These are phyloP conservation scores for Dasypolia templi DNA, from an alignment of 2,888 invertebrate genomes.

Conservation along the genomic window DNA sequence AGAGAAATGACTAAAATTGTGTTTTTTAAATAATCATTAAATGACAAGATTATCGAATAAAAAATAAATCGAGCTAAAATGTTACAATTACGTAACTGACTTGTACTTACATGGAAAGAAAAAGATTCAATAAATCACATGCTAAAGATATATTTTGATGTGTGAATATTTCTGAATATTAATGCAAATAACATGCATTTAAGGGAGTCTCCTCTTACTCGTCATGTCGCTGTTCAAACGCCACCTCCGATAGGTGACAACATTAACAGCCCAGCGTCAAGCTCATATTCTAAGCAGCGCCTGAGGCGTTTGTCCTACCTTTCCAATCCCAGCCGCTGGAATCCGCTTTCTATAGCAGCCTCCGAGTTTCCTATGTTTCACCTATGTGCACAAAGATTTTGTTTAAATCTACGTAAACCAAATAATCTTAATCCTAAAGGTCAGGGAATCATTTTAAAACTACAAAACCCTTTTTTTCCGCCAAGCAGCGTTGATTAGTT, in stretches of 20 bases:
- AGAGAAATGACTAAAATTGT: too few species aligned
- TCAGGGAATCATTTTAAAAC: neutral
- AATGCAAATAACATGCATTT: too few species aligned
- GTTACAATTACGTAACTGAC: too few species aligned
- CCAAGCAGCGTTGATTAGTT: neutral
- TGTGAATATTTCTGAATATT: too few species aligned
- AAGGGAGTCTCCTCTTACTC: too few species aligned
- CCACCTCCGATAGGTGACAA: neutral
- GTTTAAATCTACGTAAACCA: neutral
- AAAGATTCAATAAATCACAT: too few species aligned
- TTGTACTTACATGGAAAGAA: too few species aligned
- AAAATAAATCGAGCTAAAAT: too few species aligned
- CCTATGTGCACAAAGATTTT: neutral
- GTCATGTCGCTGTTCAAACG: neutral
- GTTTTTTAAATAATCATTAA: too few species aligned
- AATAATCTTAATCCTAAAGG: neutral
- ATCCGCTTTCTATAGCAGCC: slow-evolving; percentile 30
- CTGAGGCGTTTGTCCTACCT: slow-evolving; percentile 13
- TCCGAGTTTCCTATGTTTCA: neutral
- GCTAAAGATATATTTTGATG: too few species aligned
- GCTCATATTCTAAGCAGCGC: slow-evolving; percentile 13
- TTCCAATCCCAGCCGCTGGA: neutral
- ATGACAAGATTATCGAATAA: too few species aligned
- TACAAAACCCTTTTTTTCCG: too few species aligned
- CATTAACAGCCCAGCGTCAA: slow-evolving; percentile 12